A percentile compares a stretch with the other conserved stretches of the same genome.
phyloP scores from a whole-genome alignment of 2,797 vertebrate genomes.

The Notamacropus eugenii region DNA sequence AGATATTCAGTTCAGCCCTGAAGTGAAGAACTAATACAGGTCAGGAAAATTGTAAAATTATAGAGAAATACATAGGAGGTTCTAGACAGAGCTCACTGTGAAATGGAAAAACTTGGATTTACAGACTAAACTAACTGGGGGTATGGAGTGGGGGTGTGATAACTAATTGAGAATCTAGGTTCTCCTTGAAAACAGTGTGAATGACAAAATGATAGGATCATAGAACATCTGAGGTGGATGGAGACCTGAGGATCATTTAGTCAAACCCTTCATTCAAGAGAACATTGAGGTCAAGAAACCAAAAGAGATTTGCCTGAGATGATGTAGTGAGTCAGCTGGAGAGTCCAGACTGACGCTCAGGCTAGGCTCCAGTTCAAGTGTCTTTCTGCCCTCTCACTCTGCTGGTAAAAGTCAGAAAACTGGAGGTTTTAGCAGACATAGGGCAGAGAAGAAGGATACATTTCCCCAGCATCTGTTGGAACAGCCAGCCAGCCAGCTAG shows the following conservation, averaged over 20 bases:
- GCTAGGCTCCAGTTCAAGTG: not conserved
- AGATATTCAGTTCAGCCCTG: not conserved
- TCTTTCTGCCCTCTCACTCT: not conserved
- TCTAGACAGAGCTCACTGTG: not conserved
- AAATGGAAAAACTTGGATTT: not conserved
- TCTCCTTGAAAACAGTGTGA: not conserved
- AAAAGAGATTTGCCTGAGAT: conserved; percentile 55
- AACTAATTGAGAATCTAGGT: not conserved
- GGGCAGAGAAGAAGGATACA: conserved; percentile 45
- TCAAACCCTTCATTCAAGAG: conserved; percentile 46
- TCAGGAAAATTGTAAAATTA: not conserved
- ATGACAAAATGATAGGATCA: not conserved
- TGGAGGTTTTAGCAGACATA: conserved; percentile 41
- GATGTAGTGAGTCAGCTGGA: conserved; percentile 20
- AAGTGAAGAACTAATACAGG: not conserved
- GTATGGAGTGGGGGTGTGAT: not conserved
- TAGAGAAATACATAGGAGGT: not conserved
- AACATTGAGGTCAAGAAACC: not conserved
- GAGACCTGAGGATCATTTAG: conserved; percentile 19
- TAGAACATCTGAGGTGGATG: not conserved
- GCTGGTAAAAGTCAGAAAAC: conserved; percentile 43
- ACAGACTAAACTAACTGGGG: not conserved
- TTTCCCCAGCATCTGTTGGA: conserved; percentile 49
- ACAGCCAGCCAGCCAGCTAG: conserved; percentile 61
- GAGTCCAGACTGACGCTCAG: not conserved